Evolutionary conservation across 2,113 vertebrate species (phyloP), one percentile per base, ranked within the genome.

Genomic region (Macaca mulatta): DNA sequence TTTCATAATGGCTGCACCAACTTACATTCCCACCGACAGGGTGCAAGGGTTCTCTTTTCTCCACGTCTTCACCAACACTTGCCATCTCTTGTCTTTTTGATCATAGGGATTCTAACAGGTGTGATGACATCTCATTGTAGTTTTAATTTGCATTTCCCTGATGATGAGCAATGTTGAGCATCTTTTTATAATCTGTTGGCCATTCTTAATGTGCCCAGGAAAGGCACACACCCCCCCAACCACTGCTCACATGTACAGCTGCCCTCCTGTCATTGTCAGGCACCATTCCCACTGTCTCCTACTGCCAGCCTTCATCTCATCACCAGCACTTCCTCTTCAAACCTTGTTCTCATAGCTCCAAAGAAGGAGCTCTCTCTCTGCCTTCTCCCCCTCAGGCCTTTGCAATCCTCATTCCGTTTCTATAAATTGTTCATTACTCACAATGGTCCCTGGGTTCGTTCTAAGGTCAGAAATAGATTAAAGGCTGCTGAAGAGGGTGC

Each of bases 171-270:
- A 55, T 40, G 23, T 20, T 10, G 8, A 52, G 67, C 45, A 72
- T 27, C 45, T 87, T 72, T 52, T 0, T 38, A 25, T 27, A 27
- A 70, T 6, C 69, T 74, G 48, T 57, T 74, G n/a, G 16, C 16
- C 85, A 12, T 55, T 75, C 77, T 74, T 67, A 67, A 18, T 67
- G 32, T 75, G 10, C 16, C 35, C 77, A 50, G 30, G 55, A 27
- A 89, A 48, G 22, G 8, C 55, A 17, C 11, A 6, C 30, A 3
- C 1, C 4, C 48, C n/a, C n/a, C 30, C 3, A 0, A 8, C 48
- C n/a, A 7, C 30, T 30, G 61, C 61, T 17, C 38, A 6, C 12
- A 4, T 18, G 59, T 22, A 88, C 3, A 75, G 0, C 32, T 5
- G 8, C 48, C 64, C 38, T 77, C 38, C 12, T 20, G 27, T 69